Percentiles rank a stretch among this genome's conserved stretches.
Evolutionary conservation across 2,888 invertebrate genomes (phyloP).

Genomic region (Ochlodes sylvanus): DNA sequence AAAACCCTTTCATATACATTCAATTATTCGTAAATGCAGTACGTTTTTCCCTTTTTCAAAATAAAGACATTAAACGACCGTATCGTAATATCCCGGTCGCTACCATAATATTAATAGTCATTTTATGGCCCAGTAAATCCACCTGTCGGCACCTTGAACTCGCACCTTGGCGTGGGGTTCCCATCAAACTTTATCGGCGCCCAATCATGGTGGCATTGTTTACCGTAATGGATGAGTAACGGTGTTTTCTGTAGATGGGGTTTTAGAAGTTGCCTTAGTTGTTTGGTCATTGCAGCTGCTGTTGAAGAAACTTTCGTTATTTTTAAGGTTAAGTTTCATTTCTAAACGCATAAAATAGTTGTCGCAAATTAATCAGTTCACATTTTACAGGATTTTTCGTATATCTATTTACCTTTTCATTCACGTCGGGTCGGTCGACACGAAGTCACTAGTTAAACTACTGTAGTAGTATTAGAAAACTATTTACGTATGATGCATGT

Average conservation of each 20-base stretch:
- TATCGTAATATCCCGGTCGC: neutral
- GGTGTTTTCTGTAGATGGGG: conserved; percentile 7
- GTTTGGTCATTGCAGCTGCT: conserved; percentile 1
- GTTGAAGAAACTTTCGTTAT: neutral
- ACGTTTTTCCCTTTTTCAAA: neutral
- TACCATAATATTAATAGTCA: conserved; percentile 40
- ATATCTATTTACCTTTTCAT: too few species aligned
- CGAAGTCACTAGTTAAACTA: too few species aligned
- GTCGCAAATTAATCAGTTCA: too few species aligned
- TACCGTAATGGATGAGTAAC: conserved; percentile 24
- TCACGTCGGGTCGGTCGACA: too few species aligned
- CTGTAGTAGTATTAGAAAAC: too few species aligned
- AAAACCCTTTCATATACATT: too few species aligned
- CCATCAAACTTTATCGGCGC: conserved; percentile 19
- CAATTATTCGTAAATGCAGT: too few species aligned
- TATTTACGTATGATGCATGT: too few species aligned
- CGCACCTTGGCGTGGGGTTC: conserved; percentile 5
- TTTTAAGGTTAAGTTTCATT: neutral
- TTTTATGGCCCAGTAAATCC: conserved; percentile 27
- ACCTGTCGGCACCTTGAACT: conserved; percentile 23
- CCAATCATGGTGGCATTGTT: conserved; percentile 30
- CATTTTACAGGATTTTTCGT: too few species aligned
- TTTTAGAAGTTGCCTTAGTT: neutral
- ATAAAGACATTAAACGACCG: conserved; percentile 1
- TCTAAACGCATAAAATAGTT: too few species aligned